Base-by-base conservation (phyloP, 2,888 invertebrate species). In the Falcaria lacertinaria region DNA sequence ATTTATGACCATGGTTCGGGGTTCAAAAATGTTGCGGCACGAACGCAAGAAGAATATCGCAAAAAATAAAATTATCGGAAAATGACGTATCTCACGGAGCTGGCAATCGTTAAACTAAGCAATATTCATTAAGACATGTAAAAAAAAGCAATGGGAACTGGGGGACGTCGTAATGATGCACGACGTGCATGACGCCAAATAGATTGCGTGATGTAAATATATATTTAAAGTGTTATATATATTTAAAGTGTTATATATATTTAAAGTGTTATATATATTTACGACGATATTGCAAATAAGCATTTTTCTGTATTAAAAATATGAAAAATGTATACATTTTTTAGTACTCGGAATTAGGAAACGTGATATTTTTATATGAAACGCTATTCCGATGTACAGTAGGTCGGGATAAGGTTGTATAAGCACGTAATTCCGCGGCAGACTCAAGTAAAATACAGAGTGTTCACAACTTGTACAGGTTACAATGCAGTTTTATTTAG, bases 221-320 rank as follows among this genome's bases (percentile, higher is more conserved):
- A 43, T 34, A 42, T n/a, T n/a, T n/a, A n/a, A n/a, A n/a, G n/a
- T n/a, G n/a, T n/a, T 34, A 42, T 34, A 19, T 22, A 41, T 34
- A 4, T 15, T 15, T 39, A 28, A 11, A 38, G 16, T 19, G 32
- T 22, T 25, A 19, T 15, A 25, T 13, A 28, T 15, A 32, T 13
- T 15, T 22, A 32, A n/a, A n/a, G n/a, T n/a, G n/a, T n/a, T 22
- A 17, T 41, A 36, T 15, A 15, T 16, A 14, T 33, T 4, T 28
- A 33, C n/a, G n/a, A n/a, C n/a, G n/a, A n/a, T n/a, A n/a, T n/a
- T n/a, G n/a, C n/a, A n/a, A n/a, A n/a, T n/a, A n/a, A n/a, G n/a
- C n/a, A n/a, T n/a, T n/a, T n/a, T n/a, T n/a, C n/a, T n/a, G n/a
- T n/a, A n/a, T n/a, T n/a, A n/a, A n/a, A n/a, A n/a, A n/a, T n/a